Evolutionary conservation across 2,888 invertebrate genomes (phyloP).

Genomic region (Dusona sp.): DNA sequence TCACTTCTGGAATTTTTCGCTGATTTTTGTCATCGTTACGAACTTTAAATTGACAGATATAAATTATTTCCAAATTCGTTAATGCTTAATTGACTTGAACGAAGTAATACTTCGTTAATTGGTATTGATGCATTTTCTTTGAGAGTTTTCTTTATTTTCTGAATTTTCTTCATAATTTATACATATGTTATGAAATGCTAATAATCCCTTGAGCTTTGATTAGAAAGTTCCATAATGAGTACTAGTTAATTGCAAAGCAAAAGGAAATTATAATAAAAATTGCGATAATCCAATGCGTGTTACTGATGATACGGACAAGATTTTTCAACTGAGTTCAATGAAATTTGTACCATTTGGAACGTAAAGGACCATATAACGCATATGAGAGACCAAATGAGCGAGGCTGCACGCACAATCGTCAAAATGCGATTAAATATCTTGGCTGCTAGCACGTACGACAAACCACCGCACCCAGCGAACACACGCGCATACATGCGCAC

Average conservation of each 20-base stretch:
- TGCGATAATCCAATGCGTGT: no score
- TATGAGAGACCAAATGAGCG: conserved; percentile 36
- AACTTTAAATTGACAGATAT: neutral
- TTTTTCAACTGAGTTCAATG: neutral
- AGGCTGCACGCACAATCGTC: conserved; percentile 57
- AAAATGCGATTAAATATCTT: conserved; percentile 64
- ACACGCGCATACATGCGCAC: neutral
- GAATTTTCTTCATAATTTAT: no score
- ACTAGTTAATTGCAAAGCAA: neutral
- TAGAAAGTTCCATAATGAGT: no score
- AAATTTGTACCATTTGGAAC: neutral
- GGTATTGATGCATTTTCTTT: neutral
- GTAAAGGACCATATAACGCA: conserved; percentile 6
- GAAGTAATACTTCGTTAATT: no score
- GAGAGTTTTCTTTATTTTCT: no score
- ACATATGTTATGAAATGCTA: no score
- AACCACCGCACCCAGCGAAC: conserved; percentile 38
- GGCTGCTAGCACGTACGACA: conserved; percentile 57
- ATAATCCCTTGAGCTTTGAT: no score
- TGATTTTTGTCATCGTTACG: neutral
- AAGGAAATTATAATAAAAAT: neutral
- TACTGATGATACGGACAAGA: neutral
- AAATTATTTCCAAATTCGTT: neutral
- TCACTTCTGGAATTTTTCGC: neutral
- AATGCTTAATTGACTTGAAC: neutral